Evolutionary conservation across 2,888 invertebrate genomes (phyloP).

Genomic region (Lamellibrachia satsuma): DNA sequence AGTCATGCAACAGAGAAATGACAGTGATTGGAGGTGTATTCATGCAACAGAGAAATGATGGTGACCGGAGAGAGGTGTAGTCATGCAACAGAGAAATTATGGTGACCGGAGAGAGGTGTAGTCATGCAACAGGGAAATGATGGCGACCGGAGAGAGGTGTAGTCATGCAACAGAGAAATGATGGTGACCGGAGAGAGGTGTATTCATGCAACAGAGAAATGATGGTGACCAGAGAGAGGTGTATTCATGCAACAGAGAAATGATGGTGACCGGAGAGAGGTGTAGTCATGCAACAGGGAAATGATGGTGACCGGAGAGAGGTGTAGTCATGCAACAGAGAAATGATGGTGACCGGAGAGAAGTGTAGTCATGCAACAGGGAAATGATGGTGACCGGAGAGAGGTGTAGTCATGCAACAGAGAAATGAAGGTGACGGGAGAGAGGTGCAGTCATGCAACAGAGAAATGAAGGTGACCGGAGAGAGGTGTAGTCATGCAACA

Average conservation of each 20-base stretch:
- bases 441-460: neutral
- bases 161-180: neutral
- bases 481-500: neutral
- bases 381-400: neutral
- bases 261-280: neutral
- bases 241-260: neutral
- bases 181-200: neutral
- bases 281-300: neutral
- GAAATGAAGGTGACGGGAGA: neutral
- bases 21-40: neutral
- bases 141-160: neutral
- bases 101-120: neutral
- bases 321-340: neutral
- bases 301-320: neutral
- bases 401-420: neutral
- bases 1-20: neutral
- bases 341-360: neutral
- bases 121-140: neutral
- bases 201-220: neutral
- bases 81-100: neutral
- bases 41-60: neutral
- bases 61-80: neutral
- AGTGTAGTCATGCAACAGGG: neutral
- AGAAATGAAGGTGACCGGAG: neutral
- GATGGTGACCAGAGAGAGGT: neutral